phyloP scores from a whole-genome alignment of 2,113 vertebrate species.

The Triplophysa tibetana region DNA sequence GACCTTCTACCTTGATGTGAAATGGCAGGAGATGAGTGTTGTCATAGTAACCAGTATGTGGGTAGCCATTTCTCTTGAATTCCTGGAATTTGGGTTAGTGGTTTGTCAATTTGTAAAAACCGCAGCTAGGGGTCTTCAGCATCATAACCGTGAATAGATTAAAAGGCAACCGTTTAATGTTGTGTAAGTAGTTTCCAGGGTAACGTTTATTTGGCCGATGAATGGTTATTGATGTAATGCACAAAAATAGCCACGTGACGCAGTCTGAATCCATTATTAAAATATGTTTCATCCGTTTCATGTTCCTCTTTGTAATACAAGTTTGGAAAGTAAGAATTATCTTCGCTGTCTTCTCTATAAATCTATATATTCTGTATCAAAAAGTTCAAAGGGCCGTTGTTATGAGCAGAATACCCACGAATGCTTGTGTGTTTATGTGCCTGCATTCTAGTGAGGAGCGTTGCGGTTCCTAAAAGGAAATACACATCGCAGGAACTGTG shows the following conservation, averaged over 20 bases:
- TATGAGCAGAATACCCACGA: constrained; percentile 12
- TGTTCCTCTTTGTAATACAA: background rate
- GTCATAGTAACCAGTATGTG: constrained; percentile 48
- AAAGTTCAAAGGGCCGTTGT: background rate
- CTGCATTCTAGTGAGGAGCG: background rate
- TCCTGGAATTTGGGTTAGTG: constrained; percentile 45
- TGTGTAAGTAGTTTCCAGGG: background rate
- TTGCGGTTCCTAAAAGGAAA: constrained; percentile 1
- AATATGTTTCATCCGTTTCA: background rate
- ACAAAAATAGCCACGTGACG: background rate
- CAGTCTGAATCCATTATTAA: background rate
- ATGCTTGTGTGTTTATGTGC: background rate
- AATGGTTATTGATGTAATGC: background rate
- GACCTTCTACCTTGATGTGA: constrained; percentile 47
- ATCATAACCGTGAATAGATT: constrained; percentile 32
- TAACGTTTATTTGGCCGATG: background rate
- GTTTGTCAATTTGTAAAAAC: constrained; percentile 25
- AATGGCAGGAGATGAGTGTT: constrained; percentile 39
- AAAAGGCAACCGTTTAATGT: constrained; percentile 25
- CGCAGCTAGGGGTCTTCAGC: constrained; percentile 35
- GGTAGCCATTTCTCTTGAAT: constrained; percentile 16
- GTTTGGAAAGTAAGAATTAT: background rate
- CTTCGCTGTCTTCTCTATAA: too few relatives aligned
- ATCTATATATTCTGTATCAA: background rate
- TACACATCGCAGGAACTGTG: background rate